These are phyloP conservation scores for Drosophila mojavensis DNA, from an alignment of 1,140 invertebrate species.

Conservation along the genomic window DNA sequence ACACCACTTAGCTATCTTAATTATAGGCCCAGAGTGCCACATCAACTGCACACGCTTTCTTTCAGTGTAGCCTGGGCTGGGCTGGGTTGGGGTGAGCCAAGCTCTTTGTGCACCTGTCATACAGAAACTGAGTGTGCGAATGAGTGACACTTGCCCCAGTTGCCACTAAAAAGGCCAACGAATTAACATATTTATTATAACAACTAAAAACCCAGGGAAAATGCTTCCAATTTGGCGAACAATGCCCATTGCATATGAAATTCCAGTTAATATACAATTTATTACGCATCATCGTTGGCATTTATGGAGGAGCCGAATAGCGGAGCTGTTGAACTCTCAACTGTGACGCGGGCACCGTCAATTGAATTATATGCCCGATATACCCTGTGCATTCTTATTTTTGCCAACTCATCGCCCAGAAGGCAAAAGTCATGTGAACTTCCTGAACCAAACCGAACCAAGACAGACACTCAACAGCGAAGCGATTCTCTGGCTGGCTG, in stretches of 20 bases:
- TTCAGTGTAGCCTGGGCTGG: neutral
- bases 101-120: slow-evolving; percentile 68
- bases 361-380: slow-evolving; percentile 58
- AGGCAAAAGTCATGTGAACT: slow-evolving; percentile 66
- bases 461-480: slow-evolving; percentile 23
- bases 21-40: slow-evolving; percentile 62
- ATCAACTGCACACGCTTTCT: slow-evolving; percentile 27
- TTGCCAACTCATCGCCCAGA: slow-evolving; percentile 63
- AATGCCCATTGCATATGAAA: slow-evolving; percentile 35
- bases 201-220: slow-evolving; percentile 9
- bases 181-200: slow-evolving; percentile 60
- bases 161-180: slow-evolving; percentile 8
- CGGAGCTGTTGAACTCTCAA: slow-evolving; percentile 68
- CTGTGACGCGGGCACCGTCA: slow-evolving; percentile 58
- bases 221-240: slow-evolving; percentile 64
- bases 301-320: neutral
- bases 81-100: neutral
- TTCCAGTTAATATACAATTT: slow-evolving; percentile 80
- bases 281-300: slow-evolving; percentile 71
- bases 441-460: slow-evolving; percentile 55
- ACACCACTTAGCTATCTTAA: slow-evolving; percentile 75
- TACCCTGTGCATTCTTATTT: slow-evolving; percentile 29
- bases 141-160: slow-evolving; percentile 66
- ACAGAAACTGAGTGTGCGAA: slow-evolving; percentile 49
- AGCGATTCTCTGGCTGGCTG: neutral